A percentile compares a stretch with the other conserved stretches of the same genome.
Conservation (phyloP, 2,113 vertebrate genomes). For the Crotalus viridis region DNA sequence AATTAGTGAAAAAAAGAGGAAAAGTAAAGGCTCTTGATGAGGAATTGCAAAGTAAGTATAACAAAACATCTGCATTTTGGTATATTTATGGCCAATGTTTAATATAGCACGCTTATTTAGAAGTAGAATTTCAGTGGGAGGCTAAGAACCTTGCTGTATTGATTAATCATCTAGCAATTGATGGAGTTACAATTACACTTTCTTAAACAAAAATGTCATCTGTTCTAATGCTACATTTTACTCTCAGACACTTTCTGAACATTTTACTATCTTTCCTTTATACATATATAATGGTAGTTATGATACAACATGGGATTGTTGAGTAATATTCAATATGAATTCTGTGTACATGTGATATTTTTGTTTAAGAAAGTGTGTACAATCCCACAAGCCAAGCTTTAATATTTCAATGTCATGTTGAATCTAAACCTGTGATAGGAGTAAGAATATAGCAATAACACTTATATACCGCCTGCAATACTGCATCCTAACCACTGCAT, state of each 20-base stretch:
- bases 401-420: neutral
- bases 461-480: no score
- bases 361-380: neutral
- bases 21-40: constrained; percentile 94
- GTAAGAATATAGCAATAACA: neutral
- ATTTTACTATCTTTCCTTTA: neutral
- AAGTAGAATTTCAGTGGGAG: no score
- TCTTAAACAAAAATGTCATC: neutral
- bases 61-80: constrained; percentile 36
- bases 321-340: neutral
- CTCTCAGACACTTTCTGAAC: neutral
- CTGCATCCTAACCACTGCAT: no score
- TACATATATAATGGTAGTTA: neutral
- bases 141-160: no score
- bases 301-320: neutral
- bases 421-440: neutral
- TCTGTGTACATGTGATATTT: neutral
- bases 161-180: neutral
- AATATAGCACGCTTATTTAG: neutral
- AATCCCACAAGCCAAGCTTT: neutral
- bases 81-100: neutral
- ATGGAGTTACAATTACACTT: neutral
- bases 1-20: constrained; percentile 88
- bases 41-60: constrained; percentile 86
- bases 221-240: neutral